Evolutionary conservation across 1,140 invertebrate species (phyloP).

Genomic region (Mercenaria mercenaria): DNA sequence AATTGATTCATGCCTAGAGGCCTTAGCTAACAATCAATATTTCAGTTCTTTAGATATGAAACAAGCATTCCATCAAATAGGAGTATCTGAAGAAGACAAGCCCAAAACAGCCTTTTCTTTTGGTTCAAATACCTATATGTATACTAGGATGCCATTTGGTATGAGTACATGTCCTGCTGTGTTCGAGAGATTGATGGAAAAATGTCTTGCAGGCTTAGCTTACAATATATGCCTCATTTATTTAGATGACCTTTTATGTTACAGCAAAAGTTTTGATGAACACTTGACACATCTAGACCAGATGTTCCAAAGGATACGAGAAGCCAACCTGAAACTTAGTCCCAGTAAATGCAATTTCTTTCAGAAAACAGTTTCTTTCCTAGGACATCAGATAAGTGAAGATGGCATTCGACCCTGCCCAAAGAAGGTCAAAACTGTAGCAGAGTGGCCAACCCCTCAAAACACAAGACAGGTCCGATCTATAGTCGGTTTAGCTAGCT

Average conservation of each 20-base stretch:
- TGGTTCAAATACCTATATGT: not conserved
- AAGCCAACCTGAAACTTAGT: conserved; percentile 58
- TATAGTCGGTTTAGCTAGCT: conserved; percentile 8
- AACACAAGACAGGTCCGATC: conserved; percentile 4
- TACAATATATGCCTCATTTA: conserved; percentile 76
- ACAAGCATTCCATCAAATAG: not conserved
- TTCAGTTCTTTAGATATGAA: not conserved
- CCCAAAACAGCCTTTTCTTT: not conserved
- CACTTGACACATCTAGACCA: conserved; percentile 64
- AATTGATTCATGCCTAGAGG: not conserved
- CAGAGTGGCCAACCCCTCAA: not conserved
- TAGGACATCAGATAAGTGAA: conserved; percentile 20
- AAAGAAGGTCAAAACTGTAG: not conserved
- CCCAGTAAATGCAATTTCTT: conserved; percentile 64
- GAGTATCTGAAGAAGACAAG: not conserved
- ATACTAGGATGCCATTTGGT: not conserved
- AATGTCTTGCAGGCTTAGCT: not conserved
- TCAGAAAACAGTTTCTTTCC: not conserved
- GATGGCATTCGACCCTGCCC: not conserved
- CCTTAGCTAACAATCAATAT: not conserved
- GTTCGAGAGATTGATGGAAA: not conserved
- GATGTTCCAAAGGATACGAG: conserved; percentile 81
- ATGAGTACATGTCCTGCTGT: too few relatives aligned
- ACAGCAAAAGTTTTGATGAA: too few relatives aligned
- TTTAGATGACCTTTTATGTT: conserved; percentile 87